Evolutionary conservation across 2,113 vertebrate species (phyloP).

Genomic region (Rhinichthys klamathensis): DNA sequence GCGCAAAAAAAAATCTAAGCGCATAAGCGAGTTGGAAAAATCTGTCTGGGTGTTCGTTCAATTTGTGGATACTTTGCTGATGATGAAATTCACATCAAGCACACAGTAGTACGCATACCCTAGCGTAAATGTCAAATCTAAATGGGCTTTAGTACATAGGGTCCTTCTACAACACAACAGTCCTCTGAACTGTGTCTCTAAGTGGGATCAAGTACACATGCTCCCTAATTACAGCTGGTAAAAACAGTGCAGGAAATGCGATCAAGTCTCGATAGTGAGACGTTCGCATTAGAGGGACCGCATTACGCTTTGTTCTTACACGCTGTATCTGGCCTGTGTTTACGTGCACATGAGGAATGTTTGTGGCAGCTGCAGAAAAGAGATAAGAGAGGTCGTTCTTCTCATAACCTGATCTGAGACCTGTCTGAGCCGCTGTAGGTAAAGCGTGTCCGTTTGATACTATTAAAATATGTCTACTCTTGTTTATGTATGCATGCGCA

Average conservation of each 20-base stretch:
- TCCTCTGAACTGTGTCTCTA: not conserved
- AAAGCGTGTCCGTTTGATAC: constrained; percentile 31
- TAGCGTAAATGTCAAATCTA: no score
- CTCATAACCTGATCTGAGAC: constrained; percentile 2
- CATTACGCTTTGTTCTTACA: constrained; percentile 21
- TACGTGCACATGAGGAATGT: constrained; percentile 12
- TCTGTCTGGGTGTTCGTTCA: no score
- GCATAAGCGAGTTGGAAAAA: no score
- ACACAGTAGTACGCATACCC: no score
- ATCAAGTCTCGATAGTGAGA: constrained; percentile 18
- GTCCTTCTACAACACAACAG: not conserved
- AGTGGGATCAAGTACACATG: constrained; percentile 24
- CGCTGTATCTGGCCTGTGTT: not conserved
- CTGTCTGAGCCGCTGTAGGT: constrained; percentile 7
- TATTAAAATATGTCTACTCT: constrained; percentile 29
- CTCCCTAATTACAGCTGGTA: not conserved
- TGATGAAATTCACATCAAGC: no score
- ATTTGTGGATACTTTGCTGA: no score
- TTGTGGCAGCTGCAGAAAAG: constrained; percentile 2
- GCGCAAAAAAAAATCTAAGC: no score
- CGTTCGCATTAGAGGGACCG: not conserved
- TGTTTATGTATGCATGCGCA: constrained; percentile 15
- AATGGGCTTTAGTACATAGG: no score
- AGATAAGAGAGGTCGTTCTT: constrained; percentile 14
- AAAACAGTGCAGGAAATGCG: constrained; percentile 36